Evolutionary conservation across 2,888 invertebrate genomes (phyloP), one percentile per base, ranked within the genome.

Genomic region (Hyposoter dolosus): DNA sequence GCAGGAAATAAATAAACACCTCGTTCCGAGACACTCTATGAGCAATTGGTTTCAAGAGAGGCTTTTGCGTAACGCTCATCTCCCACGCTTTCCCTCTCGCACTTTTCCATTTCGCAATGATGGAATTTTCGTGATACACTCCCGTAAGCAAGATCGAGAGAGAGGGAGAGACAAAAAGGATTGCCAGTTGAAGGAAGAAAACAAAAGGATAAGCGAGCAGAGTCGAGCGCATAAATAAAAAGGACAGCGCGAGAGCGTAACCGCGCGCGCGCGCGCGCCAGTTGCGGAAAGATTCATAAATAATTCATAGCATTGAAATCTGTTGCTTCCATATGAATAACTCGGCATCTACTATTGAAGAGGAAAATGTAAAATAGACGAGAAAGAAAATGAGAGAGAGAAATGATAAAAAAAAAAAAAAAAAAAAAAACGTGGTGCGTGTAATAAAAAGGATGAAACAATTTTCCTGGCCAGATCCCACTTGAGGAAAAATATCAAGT

Each of bases 301-400:
- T 90, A 88, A 90, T 90, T 90, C 90, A 90, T 87, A 77, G 71
- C 56, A 76, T 72, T 75, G 60, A 84, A 88, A 89, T 90, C 89
- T 89, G 89, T 89, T 89, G 89, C 88, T 89, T 88, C 80, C 47
- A 72, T 71, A 79, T 65, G 82, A 85, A 87, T 83, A 86, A 86
- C 83, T 78, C 77, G 72, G 78, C 56, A 72, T 66, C 65, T 47
- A 74, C 65, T 63, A 74, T 79, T 83, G 60, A 63, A 74, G 60
- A 71, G n/a, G 71, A 77, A 77, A 71, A 82, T 82, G 71, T 82
- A 82, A 80, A 84, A 50, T 71, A 53, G 75, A 83, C 32, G 68
- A 75, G 66, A 74, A 50, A 80, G 47, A 53, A 53, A 68, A 17
- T 63, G n/a, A 45, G 69, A 50, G 50, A 63, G 35, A 79, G 78